Evolutionary conservation across 1,140 invertebrate genomes (phyloP).

Genomic region (Aplysia californica): DNA sequence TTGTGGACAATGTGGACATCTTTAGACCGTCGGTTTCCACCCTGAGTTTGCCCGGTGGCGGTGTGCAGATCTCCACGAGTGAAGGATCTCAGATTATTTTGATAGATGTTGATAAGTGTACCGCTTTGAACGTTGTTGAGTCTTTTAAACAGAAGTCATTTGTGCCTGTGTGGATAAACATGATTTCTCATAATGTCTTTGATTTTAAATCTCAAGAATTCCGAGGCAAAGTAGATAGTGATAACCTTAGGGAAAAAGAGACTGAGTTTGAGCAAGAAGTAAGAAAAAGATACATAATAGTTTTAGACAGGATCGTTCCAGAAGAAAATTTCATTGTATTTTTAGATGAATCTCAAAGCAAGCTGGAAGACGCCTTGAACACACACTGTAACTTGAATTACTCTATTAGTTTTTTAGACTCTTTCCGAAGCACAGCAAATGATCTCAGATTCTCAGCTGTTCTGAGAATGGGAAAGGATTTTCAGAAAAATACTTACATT

Average conservation of each 20-base stretch:
- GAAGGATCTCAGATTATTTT: constrained; percentile 40
- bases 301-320: too few relatives aligned
- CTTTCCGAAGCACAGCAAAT: not conserved
- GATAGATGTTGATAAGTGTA: constrained; percentile 26
- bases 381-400: not conserved
- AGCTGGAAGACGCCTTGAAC: not conserved
- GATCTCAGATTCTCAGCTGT: constrained; percentile 3
- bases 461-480: too few relatives aligned
- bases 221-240: too few relatives aligned
- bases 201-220: too few relatives aligned
- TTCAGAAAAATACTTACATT: not conserved
- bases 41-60: not conserved
- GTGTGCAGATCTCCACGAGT: constrained; percentile 24
- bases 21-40: constrained; percentile 9
- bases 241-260: too few relatives aligned
- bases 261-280: too few relatives aligned
- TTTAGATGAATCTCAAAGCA: not conserved
- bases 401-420: constrained; percentile 3
- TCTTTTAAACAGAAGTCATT: constrained; percentile 19
- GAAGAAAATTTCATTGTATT: not conserved
- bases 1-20: constrained; percentile 23
- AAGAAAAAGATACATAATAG: too few relatives aligned
- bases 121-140: constrained; percentile 4
- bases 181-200: too few relatives aligned
- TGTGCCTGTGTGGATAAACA: too few relatives aligned